Base-by-base conservation (phyloP, 1,140 invertebrate genomes). In the Microplitis mediator region DNA sequence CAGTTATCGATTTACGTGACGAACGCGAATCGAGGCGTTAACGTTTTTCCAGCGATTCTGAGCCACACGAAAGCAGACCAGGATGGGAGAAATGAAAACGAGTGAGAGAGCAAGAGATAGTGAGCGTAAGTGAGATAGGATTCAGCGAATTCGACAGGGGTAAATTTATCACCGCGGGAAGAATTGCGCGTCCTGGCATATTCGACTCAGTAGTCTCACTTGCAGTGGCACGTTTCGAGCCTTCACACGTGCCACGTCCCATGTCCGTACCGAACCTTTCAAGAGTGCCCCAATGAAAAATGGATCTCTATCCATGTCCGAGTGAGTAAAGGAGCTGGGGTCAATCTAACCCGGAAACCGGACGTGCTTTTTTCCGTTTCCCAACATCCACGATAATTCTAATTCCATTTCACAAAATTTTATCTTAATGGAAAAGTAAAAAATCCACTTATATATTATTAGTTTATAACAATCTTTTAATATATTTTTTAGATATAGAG, bases 1-100 rank as follows among this genome's bases (percentile, higher is more conserved):
- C 74, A 71, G 69, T 74, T 75, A 74, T 75, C 74, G 76, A 77
- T 77, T 77, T 77, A 77, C 74, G 71, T 45, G 51, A 73, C 71
- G 67, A 74, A 14, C 50, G 72, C 69, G 60, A 71, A 76, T 58
- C 74, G 56, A 73, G 72, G 69, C 71, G 75, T 76, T 76, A 76
- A 76, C 71, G 74, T 66, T 66, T 66, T 66, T 54, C 50, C 50
- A 34, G 8, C 23, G 23, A 52, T 16, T 56, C 31, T 50, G 35
- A 14, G 14, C 23, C 62, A n/a, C 62, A 36, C 32, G 34, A 14
- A 35, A 62, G 56, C 32, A 5, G n/a, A 32, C 23, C 13, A n/a
- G 14, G 16, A 14, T 50, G 9, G 4, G 32, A 4, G 6, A 4
- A 16, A 66, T 34, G 16, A 60, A 66, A 54, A 8, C 16, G 5